Evolutionary conservation across 2,797 vertebrate genomes (phyloP).

Genomic region (Epinephelus malabaricus): DNA sequence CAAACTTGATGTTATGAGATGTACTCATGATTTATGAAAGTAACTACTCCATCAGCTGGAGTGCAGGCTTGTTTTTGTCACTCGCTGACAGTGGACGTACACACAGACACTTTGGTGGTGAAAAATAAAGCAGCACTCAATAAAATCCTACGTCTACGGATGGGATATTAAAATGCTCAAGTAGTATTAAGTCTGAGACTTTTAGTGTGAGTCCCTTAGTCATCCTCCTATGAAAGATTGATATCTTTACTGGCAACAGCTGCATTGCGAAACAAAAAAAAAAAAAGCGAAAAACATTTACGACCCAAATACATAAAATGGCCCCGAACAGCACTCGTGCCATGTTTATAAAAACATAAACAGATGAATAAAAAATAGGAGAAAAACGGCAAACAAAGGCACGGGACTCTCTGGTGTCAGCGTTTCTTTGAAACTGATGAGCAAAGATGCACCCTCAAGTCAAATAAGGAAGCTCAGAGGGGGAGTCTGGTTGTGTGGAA

Average conservation of each 20-base stretch:
- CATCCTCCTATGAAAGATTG: slow-evolving; percentile 26
- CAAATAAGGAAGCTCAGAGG: slow-evolving; percentile 26
- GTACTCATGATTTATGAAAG: slow-evolving; percentile 78
- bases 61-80: slow-evolving; percentile 54
- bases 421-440: slow-evolving; percentile 43
- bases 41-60: slow-evolving; percentile 53
- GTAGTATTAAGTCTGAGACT: slow-evolving; percentile 45
- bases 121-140: slow-evolving; percentile 43
- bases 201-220: slow-evolving; percentile 37
- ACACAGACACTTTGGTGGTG: slow-evolving; percentile 15
- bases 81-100: slow-evolving; percentile 31
- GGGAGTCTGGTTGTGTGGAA: slow-evolving; percentile 4
- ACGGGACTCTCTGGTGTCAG: slow-evolving; percentile 17
- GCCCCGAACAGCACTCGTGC: slow-evolving; percentile 29
- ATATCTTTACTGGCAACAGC: slow-evolving; percentile 26
- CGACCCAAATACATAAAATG: slow-evolving; percentile 40
- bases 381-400: slow-evolving; percentile 11
- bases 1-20: slow-evolving; percentile 69
- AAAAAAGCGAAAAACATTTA: slow-evolving; percentile 12
- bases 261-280: background rate
- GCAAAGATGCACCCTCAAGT: slow-evolving; percentile 40
- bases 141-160: slow-evolving; percentile 27
- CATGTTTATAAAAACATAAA: slow-evolving; percentile 49
- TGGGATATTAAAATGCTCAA: slow-evolving; percentile 52
- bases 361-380: slow-evolving; percentile 41